phyloP scores from a whole-genome alignment of 2,797 vertebrate species.

The Diplodus sargus region DNA sequence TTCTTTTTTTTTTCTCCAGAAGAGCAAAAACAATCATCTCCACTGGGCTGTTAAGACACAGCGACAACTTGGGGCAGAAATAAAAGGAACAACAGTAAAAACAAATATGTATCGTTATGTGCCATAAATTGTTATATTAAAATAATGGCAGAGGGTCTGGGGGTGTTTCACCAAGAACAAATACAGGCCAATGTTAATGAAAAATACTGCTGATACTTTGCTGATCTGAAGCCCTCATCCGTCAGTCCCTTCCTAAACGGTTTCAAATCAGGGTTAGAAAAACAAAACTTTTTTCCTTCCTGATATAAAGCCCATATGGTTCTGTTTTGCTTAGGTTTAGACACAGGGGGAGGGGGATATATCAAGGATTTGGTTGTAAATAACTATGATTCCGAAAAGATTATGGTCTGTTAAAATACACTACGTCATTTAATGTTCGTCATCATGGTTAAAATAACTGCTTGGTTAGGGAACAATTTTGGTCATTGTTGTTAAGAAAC shows the following conservation, averaged over 20 bases:
- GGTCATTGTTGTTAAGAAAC: neutral
- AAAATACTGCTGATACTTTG: neutral
- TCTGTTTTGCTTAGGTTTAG: neutral
- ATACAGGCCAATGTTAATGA: neutral
- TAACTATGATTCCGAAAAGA: neutral
- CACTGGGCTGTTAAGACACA: conserved; percentile 26
- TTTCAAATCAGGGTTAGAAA: neutral
- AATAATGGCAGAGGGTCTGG: neutral
- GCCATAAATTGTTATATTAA: neutral
- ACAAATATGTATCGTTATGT: neutral
- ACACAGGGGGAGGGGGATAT: neutral
- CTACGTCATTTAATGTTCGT: neutral
- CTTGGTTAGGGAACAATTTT: neutral
- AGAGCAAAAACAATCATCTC: conserved; percentile 47
- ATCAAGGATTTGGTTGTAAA: neutral
- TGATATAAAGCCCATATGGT: neutral
- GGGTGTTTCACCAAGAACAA: neutral
- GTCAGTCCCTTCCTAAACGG: neutral
- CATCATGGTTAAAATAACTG: neutral
- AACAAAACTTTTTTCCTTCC: neutral
- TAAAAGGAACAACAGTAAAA: no score
- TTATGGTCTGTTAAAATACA: conserved; percentile 2
- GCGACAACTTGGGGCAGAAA: conserved; percentile 32
- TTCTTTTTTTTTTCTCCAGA: conserved; percentile 1
- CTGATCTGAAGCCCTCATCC: neutral